phyloP scores from a whole-genome alignment of 2,888 invertebrate species.

The Prosapia bicincta region DNA sequence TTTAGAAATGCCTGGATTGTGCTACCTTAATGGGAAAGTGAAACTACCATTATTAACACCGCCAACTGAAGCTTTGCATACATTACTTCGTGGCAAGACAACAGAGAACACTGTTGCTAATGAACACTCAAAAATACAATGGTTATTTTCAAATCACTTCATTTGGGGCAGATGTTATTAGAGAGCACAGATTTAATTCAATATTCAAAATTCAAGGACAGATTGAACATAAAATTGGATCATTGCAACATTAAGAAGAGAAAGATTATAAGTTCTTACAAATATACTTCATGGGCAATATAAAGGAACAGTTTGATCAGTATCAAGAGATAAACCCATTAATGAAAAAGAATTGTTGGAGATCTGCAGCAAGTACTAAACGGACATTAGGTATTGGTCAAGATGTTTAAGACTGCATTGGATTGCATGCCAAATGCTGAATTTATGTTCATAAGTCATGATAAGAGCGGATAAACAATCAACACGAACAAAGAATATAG shows the following conservation, averaged over 20 bases:
- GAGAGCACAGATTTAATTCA: not conserved
- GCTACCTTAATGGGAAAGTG: too few relatives aligned
- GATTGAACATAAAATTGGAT: not conserved
- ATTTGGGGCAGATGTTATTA: not conserved
- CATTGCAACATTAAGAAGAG: constrained; percentile 4
- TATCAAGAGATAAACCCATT: not conserved
- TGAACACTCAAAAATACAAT: constrained; percentile 8
- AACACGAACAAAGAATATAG: constrained; percentile 39
- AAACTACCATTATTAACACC: too few relatives aligned
- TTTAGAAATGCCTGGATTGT: too few relatives aligned
- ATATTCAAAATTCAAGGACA: not conserved
- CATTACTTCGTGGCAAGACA: constrained; percentile 8
- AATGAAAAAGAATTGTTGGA: constrained; percentile 39
- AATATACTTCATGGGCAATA: constrained; percentile 13
- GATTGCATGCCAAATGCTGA: constrained; percentile 42
- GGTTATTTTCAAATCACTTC: constrained; percentile 9
- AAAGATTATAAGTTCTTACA: not conserved
- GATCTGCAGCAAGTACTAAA: constrained; percentile 38
- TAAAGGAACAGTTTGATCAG: constrained; percentile 8
- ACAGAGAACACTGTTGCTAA: not conserved
- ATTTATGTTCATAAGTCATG: constrained; percentile 42
- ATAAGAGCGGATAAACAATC: constrained; percentile 44
- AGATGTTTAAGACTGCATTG: too few relatives aligned
- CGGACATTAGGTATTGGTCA: constrained; percentile 38
- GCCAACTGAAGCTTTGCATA: too few relatives aligned